Evolutionary conservation across 2,797 vertebrate species (phyloP).

Genomic region (Sardinella longiceps): DNA sequence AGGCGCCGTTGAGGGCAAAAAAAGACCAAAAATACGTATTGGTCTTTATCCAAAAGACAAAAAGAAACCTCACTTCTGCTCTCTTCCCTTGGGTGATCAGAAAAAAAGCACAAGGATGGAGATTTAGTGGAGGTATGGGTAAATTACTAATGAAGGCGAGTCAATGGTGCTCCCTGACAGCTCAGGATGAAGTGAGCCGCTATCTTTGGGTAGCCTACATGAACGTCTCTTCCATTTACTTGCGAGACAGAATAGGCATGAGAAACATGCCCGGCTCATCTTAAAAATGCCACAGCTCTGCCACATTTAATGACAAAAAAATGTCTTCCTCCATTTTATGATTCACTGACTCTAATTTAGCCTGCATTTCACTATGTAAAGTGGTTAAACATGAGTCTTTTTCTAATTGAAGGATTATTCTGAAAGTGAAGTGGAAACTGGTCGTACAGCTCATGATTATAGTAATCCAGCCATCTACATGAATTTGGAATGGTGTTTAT

Average conservation of each 20-base stretch:
- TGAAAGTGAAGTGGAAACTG: neutral
- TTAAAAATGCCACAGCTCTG: neutral
- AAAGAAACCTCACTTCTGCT: too few species aligned
- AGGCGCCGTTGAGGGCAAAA: too few species aligned
- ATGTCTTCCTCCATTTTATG: neutral
- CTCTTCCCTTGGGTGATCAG: too few species aligned
- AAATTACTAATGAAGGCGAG: neutral
- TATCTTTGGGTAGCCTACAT: neutral
- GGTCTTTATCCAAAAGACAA: too few species aligned
- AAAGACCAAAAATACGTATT: too few species aligned
- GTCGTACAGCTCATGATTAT: neutral
- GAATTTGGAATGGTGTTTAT: neutral
- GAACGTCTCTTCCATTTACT: neutral
- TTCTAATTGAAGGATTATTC: neutral
- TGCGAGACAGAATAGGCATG: neutral
- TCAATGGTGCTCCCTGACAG: neutral
- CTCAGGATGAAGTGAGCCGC: neutral
- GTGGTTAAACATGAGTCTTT: constrained; percentile 7
- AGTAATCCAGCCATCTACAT: neutral
- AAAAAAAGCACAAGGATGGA: too few species aligned
- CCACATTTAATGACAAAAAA: neutral
- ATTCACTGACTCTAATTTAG: neutral
- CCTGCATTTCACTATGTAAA: neutral
- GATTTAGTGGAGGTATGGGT: neutral
- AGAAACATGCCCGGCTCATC: neutral